Base-by-base conservation (phyloP, 2,113 vertebrate species). In the Anhinga rufa region DNA sequence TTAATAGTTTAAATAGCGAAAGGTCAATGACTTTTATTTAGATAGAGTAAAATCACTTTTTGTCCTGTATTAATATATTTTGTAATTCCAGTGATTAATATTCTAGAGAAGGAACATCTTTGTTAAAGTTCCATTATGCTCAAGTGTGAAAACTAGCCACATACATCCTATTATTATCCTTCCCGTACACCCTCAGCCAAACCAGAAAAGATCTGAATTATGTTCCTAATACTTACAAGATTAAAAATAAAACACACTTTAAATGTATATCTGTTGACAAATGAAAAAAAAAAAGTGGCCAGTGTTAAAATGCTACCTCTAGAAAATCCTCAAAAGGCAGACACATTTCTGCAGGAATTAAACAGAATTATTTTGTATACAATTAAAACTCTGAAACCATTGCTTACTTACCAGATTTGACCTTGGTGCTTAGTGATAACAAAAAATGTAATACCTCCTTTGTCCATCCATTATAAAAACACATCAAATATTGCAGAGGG, bases 401-500 rank as follows among this genome's bases (percentile, higher is more conserved):
- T 89, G 14, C 77, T 80, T 85, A 36, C 75, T 89, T 89, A 74
- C 65, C 49, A 79, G 69, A 89, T 94, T 74, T 82, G 87, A 95
- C 93, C 92, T 96, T 91, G 82, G 51, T 90, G 66, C 68, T 94
- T 44, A 92, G 36, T 54, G 40, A 49, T 82, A 93, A 85, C 54
- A 88, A 61, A 91, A 93, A 70, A 88, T 74, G 75, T n/a, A 84
- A 48, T 79, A 58, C 48, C 54, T 95, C 54, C 68, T 91, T 90
- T 91, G 57, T 91, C 92, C 78, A 51, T 18, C 44, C 62, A 42
- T 93, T 91, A 90, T 32, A 92, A 86, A 85, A 75, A 69, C 75
- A 77, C 71, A 95, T 91, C 78, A 88, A 66, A 85, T 76, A 85
- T 80, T 96, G 87, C 91, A 62, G 79, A 62, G 92, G 62, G 78